Evolutionary conservation across 2,797 vertebrate genomes (phyloP).

Genomic region (Garrulus glandarius): DNA sequence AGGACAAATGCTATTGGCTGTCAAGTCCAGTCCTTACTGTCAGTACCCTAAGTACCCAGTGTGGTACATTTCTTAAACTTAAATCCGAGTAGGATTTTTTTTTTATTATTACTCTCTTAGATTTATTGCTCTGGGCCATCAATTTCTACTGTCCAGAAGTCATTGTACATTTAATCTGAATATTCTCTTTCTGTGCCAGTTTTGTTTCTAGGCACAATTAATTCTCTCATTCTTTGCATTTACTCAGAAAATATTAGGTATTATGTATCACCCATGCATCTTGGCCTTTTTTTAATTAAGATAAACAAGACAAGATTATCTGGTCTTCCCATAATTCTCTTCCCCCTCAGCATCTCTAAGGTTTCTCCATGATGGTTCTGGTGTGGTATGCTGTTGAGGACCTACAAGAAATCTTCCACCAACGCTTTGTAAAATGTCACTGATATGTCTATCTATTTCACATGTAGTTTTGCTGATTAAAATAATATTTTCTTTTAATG

Average conservation of each 20-base stretch:
- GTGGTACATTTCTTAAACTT: neutral
- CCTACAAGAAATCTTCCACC: neutral
- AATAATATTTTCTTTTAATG: neutral
- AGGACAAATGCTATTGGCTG: neutral
- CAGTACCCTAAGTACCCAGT: neutral
- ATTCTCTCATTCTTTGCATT: neutral
- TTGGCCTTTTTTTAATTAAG: neutral
- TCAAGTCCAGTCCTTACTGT: neutral
- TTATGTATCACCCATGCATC: neutral
- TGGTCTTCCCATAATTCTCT: neutral
- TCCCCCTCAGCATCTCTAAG: neutral
- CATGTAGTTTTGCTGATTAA: neutral
- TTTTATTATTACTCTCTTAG: neutral
- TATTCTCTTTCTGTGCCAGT: neutral
- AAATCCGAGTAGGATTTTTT: neutral
- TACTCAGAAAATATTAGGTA: neutral
- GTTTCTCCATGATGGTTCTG: neutral
- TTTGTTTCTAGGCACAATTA: neutral
- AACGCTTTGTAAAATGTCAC: neutral
- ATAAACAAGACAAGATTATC: neutral
- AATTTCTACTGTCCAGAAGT: neutral
- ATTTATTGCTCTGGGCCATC: neutral
- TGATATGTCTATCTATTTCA: neutral
- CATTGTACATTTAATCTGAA: neutral
- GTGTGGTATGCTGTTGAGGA: neutral